Base-by-base conservation (phyloP, 2,888 invertebrate genomes). In the Meganola albula region DNA sequence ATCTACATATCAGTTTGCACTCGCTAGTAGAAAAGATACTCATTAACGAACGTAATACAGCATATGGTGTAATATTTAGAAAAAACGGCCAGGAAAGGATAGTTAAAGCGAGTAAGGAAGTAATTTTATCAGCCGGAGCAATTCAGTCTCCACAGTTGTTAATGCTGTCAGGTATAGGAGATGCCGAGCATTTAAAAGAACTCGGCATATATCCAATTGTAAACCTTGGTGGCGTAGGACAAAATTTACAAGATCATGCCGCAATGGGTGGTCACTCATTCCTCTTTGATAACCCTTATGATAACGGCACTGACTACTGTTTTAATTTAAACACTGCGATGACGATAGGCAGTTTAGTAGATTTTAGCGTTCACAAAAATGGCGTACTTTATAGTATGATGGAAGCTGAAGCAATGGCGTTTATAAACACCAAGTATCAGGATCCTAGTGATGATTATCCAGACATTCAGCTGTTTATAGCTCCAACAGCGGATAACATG, bases 111-210 rank as follows among this genome's bases (percentile, higher is more conserved):
- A 87, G 83, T 5, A 90, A 88, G 53, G 97, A 97, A 74, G 90
- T 98, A 0, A 92, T 98, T 40, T 67, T 98, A 21, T 92, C 95
- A 10, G 95, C 95, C 0, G 98, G 97, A 1, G 75, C 95, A 0
- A 87, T 97, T 43, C 93, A 93, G 59, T 91, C 94, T 2, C 95
- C 96, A 0, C 96, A 97, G 63, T 57, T 97, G 10, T 80, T 97
- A 16, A 93, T 96, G 94, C 65, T 97, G 23, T 94, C 95, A 1
- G 97, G 97, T 0, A 87, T 96, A 7, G 94, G 94, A 2, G 91
- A 93, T 0, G 74, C 74, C 3, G 73, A 87, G 5, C 90, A 93
- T 58, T 76, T 94, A 2, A 68, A 82, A 29, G 83, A 90, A 24
- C 56, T 89, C 12, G 89, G 87, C 0, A 90, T 93, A 24, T 79